Evolutionary conservation across 2,888 invertebrate species (phyloP).

Genomic region (Vannuccia rotundouncinata): DNA sequence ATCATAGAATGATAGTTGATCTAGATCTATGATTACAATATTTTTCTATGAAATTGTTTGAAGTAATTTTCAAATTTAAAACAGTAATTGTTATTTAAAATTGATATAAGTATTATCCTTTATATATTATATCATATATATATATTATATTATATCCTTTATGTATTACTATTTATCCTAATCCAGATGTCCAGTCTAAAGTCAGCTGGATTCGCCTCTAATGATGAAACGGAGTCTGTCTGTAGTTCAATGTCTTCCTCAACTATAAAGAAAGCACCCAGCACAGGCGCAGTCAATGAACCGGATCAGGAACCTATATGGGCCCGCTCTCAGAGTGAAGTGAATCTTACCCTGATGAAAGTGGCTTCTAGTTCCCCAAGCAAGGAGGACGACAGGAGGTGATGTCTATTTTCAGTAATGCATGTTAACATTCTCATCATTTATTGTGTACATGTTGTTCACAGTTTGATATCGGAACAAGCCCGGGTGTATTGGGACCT

Average conservation of each 20-base stretch:
- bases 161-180: too few relatives aligned
- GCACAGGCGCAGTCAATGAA: not conserved
- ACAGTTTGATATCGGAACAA: slow-evolving; percentile 3
- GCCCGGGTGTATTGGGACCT: slow-evolving; percentile 27
- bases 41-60: too few relatives aligned
- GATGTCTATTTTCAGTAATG: not conserved
- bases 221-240: not conserved
- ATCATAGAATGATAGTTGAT: too few relatives aligned
- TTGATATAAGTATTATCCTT: too few relatives aligned
- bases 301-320: not conserved
- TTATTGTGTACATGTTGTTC: not conserved
- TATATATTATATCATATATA: too few relatives aligned
- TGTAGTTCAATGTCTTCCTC: not conserved
- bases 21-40: too few relatives aligned
- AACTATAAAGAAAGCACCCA: slow-evolving; percentile 9
- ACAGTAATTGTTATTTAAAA: too few relatives aligned
- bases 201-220: not conserved
- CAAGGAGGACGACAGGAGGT: not conserved
- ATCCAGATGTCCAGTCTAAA: not conserved
- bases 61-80: too few relatives aligned
- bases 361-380: not conserved
- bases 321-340: slow-evolving; percentile 18
- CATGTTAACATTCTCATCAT: not conserved
- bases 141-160: too few relatives aligned
- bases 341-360: not conserved